Conservation (phyloP, 2,888 invertebrate species). For the Geotrupes spiniger region DNA sequence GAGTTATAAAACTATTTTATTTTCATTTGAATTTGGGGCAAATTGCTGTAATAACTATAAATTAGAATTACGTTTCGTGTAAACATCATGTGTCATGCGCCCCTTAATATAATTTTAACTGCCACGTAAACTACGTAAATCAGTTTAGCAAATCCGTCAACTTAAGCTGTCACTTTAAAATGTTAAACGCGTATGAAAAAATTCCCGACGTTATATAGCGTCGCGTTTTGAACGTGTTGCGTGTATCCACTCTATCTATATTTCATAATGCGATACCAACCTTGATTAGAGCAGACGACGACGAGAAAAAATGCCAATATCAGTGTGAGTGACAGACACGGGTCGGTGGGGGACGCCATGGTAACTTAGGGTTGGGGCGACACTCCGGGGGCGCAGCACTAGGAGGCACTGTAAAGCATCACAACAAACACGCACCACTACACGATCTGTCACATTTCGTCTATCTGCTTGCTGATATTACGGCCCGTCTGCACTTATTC, state of each 20-base stretch:
- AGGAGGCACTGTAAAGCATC: conserved; percentile 34
- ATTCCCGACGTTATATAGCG: too few species aligned
- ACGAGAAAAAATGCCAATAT: conserved; percentile 40
- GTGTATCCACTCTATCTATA: conserved; percentile 26
- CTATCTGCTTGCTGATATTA: conserved; percentile 10
- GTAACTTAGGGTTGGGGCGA: conserved; percentile 33
- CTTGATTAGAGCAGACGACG: conserved; percentile 38
- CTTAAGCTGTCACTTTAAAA: too few species aligned
- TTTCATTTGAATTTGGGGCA: too few species aligned
- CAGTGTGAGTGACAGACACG: conserved; percentile 37
- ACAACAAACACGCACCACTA: conserved; percentile 34
- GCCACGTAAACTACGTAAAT: too few species aligned
- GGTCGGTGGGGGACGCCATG: conserved; percentile 36
- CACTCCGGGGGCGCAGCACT: conserved; percentile 34
- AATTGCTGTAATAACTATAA: too few species aligned
- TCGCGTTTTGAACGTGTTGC: conserved; percentile 18
- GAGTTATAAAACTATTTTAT: too few species aligned
- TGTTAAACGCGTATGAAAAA: too few species aligned
- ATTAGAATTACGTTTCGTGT: too few species aligned
- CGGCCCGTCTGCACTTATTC: conserved; percentile 17
- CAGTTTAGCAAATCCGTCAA: too few species aligned
- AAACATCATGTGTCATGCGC: too few species aligned
- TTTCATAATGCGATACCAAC: conserved; percentile 37
- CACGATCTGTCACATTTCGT: conserved; percentile 31
- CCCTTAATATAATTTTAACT: too few species aligned